Conservation (phyloP, 2,888 invertebrate genomes). For the Drosophila austrosaltans region DNA sequence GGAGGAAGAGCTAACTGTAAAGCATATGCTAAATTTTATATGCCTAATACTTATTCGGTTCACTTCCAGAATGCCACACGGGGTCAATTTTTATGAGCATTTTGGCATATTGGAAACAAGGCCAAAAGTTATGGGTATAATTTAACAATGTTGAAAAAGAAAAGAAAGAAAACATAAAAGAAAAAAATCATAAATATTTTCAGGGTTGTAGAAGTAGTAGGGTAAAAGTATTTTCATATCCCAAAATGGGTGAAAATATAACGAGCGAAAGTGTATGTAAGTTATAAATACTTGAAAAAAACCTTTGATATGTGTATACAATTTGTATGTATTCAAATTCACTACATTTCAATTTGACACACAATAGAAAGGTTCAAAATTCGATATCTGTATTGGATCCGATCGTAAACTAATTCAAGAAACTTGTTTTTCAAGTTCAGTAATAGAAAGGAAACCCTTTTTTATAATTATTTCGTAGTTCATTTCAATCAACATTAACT, state of each 20-base stretch:
- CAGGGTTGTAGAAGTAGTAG: constrained; percentile 6
- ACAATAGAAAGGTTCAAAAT: too few species aligned
- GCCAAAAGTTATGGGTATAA: constrained; percentile 72
- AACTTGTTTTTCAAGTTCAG: too few species aligned
- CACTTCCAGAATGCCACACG: constrained; percentile 51
- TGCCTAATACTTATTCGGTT: constrained; percentile 15
- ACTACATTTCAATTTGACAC: too few species aligned
- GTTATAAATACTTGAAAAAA: too few species aligned
- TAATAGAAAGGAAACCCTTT: too few species aligned
- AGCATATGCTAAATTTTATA: constrained; percentile 72
- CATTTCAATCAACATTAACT: too few species aligned
- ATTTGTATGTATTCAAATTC: too few species aligned
- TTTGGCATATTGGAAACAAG: constrained; percentile 74
- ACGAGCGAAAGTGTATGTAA: too few species aligned
- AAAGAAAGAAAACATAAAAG: neutral
- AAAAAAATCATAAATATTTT: neutral
- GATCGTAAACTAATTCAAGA: too few species aligned
- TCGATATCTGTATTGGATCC: too few species aligned
- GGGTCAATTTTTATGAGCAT: constrained; percentile 74
- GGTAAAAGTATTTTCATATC: neutral
- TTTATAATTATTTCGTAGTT: too few species aligned
- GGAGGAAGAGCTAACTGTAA: constrained; percentile 14
- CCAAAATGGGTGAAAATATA: neutral
- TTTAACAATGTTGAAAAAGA: constrained; percentile 55
- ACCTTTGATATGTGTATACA: too few species aligned